Percentiles rank a stretch among this genome's conserved stretches.
These are phyloP conservation scores for Melieria omissa DNA, from an alignment of 2,888 invertebrate genomes.

Conservation along the genomic window DNA sequence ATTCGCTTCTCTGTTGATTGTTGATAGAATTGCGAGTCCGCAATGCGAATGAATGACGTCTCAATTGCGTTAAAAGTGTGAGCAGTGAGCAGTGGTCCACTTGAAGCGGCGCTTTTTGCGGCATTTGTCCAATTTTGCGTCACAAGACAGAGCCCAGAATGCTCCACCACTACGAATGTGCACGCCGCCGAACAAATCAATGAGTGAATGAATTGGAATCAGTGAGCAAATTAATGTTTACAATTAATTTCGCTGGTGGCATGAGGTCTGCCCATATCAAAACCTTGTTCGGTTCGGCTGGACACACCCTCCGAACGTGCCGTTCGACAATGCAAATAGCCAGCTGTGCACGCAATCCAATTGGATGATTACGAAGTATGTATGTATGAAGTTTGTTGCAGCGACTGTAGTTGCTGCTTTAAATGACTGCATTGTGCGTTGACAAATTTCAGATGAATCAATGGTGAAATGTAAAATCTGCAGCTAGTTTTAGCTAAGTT, in stretches of 20 bases:
- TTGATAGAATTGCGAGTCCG: neutral
- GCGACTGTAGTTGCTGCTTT: too few relatives aligned
- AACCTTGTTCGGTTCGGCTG: neutral
- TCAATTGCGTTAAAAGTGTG: too few relatives aligned
- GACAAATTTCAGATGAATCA: too few relatives aligned
- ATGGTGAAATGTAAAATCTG: too few relatives aligned
- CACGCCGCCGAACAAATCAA: neutral
- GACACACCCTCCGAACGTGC: conserved; percentile 4
- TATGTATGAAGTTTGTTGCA: too few relatives aligned
- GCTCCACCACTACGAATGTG: neutral
- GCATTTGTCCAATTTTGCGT: conserved; percentile 6
- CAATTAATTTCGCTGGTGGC: conserved; percentile 20
- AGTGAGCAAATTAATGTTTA: neutral
- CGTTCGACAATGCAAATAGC: conserved; percentile 2
- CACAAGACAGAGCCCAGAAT: neutral
- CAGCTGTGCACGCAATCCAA: neutral
- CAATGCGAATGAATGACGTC: neutral
- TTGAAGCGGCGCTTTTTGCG: neutral
- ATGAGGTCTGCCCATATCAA: neutral
- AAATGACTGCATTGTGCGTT: too few relatives aligned
- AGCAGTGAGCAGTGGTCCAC: neutral
- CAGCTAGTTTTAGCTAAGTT: too few relatives aligned
- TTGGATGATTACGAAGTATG: too few relatives aligned
- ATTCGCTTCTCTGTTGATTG: neutral
- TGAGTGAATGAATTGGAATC: neutral